These are phyloP conservation scores for Synanceia verrucosa DNA, from an alignment of 2,797 vertebrate species.

Conservation along the genomic window DNA sequence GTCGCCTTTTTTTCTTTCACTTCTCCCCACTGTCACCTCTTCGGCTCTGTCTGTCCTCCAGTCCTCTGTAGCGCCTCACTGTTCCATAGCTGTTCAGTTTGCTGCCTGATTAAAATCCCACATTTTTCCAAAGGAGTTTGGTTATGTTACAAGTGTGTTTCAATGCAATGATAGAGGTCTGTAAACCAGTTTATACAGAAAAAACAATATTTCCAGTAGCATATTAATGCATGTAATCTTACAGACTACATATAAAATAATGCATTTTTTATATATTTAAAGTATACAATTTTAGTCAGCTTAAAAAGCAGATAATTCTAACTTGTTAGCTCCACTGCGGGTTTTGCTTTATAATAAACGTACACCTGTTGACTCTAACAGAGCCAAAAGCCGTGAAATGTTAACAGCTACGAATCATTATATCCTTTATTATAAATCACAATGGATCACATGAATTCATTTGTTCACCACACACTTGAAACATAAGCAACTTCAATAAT, in stretches of 20 bases:
- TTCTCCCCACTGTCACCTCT: neutral
- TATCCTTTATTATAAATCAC: slow-evolving; percentile 33
- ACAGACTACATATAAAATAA: neutral
- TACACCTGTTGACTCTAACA: neutral
- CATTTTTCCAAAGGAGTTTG: neutral
- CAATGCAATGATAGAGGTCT: neutral
- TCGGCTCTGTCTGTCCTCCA: neutral
- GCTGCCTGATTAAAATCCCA: slow-evolving; percentile 69
- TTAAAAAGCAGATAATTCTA: neutral
- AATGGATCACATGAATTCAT: slow-evolving; percentile 19
- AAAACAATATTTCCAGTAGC: neutral
- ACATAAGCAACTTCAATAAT: neutral
- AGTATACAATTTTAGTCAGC: neutral
- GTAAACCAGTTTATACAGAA: neutral
- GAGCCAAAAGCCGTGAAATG: neutral
- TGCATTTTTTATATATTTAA: neutral
- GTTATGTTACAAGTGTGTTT: neutral
- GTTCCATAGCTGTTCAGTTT: slow-evolving; percentile 36
- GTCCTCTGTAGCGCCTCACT: neutral
- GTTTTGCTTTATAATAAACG: neutral
- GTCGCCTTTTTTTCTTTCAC: neutral
- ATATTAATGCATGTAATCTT: neutral
- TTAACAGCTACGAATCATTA: neutral
- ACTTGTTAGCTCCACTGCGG: neutral
- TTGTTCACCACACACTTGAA: slow-evolving; percentile 27